Evolutionary conservation across 2,113 vertebrate species (phyloP), one percentile per base, ranked within the genome.

Genomic region (Engystomops pustulosus): DNA sequence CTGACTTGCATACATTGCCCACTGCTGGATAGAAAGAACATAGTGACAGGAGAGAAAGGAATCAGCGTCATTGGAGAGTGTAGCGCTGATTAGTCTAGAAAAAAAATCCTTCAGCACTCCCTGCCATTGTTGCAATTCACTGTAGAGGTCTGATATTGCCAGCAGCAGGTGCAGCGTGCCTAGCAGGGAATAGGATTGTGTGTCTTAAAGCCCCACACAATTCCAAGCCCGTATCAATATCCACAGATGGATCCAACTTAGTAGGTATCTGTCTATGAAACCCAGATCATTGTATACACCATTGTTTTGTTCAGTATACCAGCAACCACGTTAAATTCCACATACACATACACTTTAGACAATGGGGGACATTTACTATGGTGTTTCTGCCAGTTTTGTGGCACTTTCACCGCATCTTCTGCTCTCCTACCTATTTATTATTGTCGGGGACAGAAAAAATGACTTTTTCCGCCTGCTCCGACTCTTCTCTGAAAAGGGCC

Each of bases 1-100:
- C 83, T 79, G 75, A 70, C 74, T 85, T 79, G 83, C 83, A 85
- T 85, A 85, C 83, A 79, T 85, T 79, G 83, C 62, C 83, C 83
- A 85, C 62, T 79, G 83, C 83, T 79, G 83, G 83, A 69, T 38
- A 85, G 83, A 77, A 77, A 79, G 74, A 78, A 79, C 83, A 79
- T 49, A 85, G 75, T 85, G 83, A 85, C 83, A 79, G 82, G 72
- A 85, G 47, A 85, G 83, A 85, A 85, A 70, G 65, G 83, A 79
- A 76, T 67, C 32, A 25, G 60, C 75, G n/a, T 70, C 74, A 65
- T n/a, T 58, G 75, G 60, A 85, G 62, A 79, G 74, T 41, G 58
- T 41, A 67, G 45, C 58, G 75, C 83, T 85, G 74, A 85, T 85
- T 79, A 85, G 74, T 68, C 58, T 41, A 69, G 41, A 53, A 77